Evolutionary conservation across 2,888 invertebrate genomes (phyloP), one percentile per base, ranked within the genome.

Genomic region (Himalopsyche japonica): DNA sequence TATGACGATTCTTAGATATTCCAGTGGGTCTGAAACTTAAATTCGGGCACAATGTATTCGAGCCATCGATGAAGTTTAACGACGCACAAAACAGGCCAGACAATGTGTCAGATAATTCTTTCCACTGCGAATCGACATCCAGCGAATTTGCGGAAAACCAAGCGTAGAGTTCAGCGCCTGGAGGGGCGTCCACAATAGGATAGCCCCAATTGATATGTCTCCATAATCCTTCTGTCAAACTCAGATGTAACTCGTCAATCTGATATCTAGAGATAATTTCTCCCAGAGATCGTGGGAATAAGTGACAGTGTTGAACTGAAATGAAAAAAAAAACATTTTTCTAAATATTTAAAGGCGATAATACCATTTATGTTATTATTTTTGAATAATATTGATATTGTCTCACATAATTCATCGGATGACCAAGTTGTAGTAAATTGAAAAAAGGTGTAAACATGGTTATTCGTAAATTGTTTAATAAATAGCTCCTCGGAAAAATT

Each of bases 31-130:
- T 93, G 88, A 98, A 95, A 48, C 96, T 95, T 91, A 95, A 95
- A 89, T 95, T 94, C 5, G 99, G 99, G 27, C 94, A 94, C 64
- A 98, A 93, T 82, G 96, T 97, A 88, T 97, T 98, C 3, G 95
- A 94, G 81, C 93, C 93, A 89, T 97, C 96, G 87, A 99, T 96
- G 89, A 98, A 98, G 91, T 99, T 98, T 15, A 99, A 92, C 1
- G 99, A 99, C 15, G 99, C 97, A 92, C 99, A 99, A 85, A 99
- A 95, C 7, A 99, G 93, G 1, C 99, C 99, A 24, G 99, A 98
- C 57, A 99, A 93, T 0, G 98, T 96, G 89, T 97, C 97, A 80
- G 97, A 96, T 47, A 99, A 91, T 88, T 96, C 95, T 88, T 95
- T 95, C 99, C 99, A 99, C 88, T 96, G 95, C 79, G 93, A 92